Conservation (phyloP, 2,113 vertebrate genomes). For the rabbit (Oryctolagus cuniculus) region DNA sequence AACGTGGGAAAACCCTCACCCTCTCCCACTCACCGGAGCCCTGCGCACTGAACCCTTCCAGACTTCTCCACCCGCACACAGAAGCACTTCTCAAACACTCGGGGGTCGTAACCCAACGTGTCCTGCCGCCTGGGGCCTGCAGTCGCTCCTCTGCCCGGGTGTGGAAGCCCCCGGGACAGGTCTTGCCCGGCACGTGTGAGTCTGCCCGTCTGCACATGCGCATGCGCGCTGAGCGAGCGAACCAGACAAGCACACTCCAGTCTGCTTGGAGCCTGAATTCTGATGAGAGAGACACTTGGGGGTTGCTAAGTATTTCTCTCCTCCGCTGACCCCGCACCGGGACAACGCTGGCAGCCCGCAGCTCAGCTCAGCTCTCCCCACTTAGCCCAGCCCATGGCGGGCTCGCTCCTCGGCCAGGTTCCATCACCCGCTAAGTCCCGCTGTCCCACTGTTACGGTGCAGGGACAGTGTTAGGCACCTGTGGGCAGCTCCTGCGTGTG, state of each 20-base stretch:
- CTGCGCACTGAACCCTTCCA: not conserved
- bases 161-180: rapidly evolving
- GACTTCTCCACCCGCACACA: not conserved
- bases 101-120: not conserved
- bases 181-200: not conserved
- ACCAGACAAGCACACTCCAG: not conserved
- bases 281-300: no score
- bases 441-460: not conserved
- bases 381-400: rapidly evolving
- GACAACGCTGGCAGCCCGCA: no score
- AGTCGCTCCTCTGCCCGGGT: not conserved
- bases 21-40: not conserved
- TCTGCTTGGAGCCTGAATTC: not conserved
- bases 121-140: not conserved
- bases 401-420: not conserved
- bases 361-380: not conserved
- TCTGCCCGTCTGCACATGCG: no score
- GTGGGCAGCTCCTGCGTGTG: rapidly evolving
- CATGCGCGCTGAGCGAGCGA: not conserved
- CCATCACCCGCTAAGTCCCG: not conserved
- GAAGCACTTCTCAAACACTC: not conserved
- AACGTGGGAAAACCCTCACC: not conserved
- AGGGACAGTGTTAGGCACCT: no score
- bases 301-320: rapidly evolving
- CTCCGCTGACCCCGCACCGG: no score